Percentiles rank a stretch among this genome's conserved stretches.
Conservation (phyloP, 2,797 vertebrate species). For the Miichthys miiuy region DNA sequence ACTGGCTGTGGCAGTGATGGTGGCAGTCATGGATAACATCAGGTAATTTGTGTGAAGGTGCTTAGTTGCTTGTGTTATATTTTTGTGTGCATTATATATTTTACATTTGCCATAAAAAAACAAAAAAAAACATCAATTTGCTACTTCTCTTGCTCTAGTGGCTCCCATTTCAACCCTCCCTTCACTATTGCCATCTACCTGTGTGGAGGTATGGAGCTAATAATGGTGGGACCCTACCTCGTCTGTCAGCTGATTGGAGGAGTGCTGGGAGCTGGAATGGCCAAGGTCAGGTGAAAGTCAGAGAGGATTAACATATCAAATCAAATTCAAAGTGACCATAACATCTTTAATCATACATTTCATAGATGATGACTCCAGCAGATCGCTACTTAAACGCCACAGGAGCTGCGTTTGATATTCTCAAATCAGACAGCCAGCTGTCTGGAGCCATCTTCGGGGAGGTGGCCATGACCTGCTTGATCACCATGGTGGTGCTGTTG, state of each 20-base stretch:
- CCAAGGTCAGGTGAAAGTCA: constrained; percentile 84
- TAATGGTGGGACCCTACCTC: constrained; percentile 88
- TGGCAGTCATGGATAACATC: constrained; percentile 88
- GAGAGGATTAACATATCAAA: background rate
- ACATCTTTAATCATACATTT: background rate
- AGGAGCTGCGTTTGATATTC: constrained; percentile 85
- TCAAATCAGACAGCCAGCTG: constrained; percentile 78
- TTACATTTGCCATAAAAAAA: no score
- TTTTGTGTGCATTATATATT: no score
- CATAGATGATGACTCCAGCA: constrained; percentile 78
- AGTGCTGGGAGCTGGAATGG: constrained; percentile 88
- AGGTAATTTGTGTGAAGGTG: constrained; percentile 82
- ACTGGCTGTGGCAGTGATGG: constrained; percentile 85
- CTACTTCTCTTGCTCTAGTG: constrained; percentile 82
- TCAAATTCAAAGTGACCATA: background rate
- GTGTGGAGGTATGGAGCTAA: constrained; percentile 86
- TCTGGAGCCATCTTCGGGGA: constrained; percentile 79
- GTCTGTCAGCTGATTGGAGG: constrained; percentile 90
- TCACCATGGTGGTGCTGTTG: constrained; percentile 89
- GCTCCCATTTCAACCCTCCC: constrained; percentile 92
- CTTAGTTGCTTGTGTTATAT: background rate
- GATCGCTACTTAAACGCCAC: constrained; percentile 79
- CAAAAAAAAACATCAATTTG: constrained; percentile 50
- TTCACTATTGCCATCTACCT: constrained; percentile 88
- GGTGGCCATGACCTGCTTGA: constrained; percentile 86